phyloP scores from a whole-genome alignment of 2,888 invertebrate species.

The Papilio gigon region DNA sequence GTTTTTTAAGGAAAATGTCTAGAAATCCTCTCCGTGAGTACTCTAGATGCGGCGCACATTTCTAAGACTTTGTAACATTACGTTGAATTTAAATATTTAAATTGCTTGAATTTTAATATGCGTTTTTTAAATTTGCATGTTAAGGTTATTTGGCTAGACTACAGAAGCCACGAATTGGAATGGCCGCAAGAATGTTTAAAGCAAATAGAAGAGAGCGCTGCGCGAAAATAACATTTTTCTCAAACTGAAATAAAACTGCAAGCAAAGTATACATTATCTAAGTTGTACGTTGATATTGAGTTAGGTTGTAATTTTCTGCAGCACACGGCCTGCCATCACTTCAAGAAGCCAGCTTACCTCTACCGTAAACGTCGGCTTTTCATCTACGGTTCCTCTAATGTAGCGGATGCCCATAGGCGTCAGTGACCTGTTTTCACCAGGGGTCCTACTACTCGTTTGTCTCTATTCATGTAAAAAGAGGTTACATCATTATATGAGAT shows the following conservation, averaged over 20 bases:
- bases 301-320: too few species aligned
- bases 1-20: not conserved
- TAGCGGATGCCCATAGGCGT: too few species aligned
- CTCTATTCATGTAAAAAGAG: too few species aligned
- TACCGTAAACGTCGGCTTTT: too few species aligned
- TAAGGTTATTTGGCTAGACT: slow-evolving; percentile 33
- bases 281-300: not conserved
- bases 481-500: too few species aligned
- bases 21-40: not conserved
- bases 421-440: too few species aligned
- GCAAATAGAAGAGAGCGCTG: slow-evolving; percentile 17
- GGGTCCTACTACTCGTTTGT: too few species aligned
- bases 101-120: slow-evolving; percentile 34
- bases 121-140: slow-evolving; percentile 32
- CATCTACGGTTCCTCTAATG: too few species aligned
- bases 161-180: slow-evolving; percentile 23
- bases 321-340: too few species aligned
- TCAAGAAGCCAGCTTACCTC: too few species aligned
- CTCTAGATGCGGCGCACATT: not conserved
- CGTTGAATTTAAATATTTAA: slow-evolving; percentile 35
- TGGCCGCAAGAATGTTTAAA: slow-evolving; percentile 24
- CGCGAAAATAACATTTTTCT: slow-evolving; percentile 20
- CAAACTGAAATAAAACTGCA: slow-evolving; percentile 7
- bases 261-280: not conserved
- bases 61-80: slow-evolving; percentile 15